Evolutionary conservation across 92 coral and sea anemone species (phyloP).

Genomic region (Paragorgia papillata): DNA sequence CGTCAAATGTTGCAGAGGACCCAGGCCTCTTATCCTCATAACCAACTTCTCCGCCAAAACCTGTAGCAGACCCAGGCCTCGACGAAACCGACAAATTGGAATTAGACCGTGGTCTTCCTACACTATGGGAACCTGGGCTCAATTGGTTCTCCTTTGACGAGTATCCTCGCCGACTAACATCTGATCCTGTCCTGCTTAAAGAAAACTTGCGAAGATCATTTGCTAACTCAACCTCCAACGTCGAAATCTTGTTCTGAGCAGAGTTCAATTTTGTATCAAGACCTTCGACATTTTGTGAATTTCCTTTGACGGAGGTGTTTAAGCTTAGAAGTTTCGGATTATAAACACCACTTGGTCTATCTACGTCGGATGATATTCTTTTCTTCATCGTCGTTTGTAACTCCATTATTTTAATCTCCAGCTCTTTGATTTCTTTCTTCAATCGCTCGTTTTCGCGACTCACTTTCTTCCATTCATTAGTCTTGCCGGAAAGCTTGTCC

Average conservation of each 20-base stretch:
- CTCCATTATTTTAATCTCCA: conserved; percentile 21
- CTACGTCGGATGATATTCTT: conserved; percentile 5
- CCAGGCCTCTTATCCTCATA: no score
- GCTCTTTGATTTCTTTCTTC: conserved; percentile 27
- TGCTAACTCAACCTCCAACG: conserved; percentile 30
- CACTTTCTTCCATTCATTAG: conserved; percentile 36
- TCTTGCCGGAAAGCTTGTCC: conserved; percentile 29
- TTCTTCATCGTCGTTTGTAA: conserved; percentile 18
- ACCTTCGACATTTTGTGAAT: conserved; percentile 35
- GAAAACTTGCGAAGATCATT: conserved; percentile 43
- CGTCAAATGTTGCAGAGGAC: background rate
- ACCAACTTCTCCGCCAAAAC: no score
- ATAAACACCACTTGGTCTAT: conserved; percentile 14
- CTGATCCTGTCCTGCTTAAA: conserved; percentile 9
- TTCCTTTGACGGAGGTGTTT: conserved; percentile 32
- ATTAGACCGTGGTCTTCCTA: conserved; percentile 23
- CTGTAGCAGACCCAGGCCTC: no score
- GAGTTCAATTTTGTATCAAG: conserved; percentile 35
- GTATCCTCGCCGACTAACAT: conserved; percentile 1
- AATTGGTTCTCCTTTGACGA: conserved; percentile 10
- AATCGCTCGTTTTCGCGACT: conserved; percentile 37
- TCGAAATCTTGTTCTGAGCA: conserved; percentile 40
- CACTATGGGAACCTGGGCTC: conserved; percentile 7
- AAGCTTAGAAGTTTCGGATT: conserved; percentile 19
- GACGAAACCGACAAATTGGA: conserved; percentile 19